Evolutionary conservation across 2,888 invertebrate species (phyloP).

Genomic region (Synanthedon vespiformis): DNA sequence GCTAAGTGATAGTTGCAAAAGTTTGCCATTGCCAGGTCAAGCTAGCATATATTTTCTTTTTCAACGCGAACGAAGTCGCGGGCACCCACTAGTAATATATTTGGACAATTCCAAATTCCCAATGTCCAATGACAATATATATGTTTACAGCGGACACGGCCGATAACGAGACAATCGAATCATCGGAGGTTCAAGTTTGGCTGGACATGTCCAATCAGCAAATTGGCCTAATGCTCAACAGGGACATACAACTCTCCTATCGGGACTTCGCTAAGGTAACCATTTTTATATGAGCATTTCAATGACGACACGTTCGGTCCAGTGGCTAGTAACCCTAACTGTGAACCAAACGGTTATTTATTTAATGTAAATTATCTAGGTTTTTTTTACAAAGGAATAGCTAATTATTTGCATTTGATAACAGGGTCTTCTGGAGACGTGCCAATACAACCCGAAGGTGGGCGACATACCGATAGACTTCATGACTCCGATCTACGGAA

Average conservation of each 20-base stretch:
- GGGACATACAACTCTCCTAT: slow-evolving; percentile 88
- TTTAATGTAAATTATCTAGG: no score
- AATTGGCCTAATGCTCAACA: slow-evolving; percentile 89
- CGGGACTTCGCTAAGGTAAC: slow-evolving; percentile 82
- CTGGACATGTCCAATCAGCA: slow-evolving; percentile 97
- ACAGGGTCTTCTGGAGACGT: slow-evolving; percentile 76
- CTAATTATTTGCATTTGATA: background rate
- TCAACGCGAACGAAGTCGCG: no score
- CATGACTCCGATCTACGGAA: slow-evolving; percentile 89
- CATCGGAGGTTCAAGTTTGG: slow-evolving; percentile 90
- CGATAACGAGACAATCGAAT: slow-evolving; percentile 87
- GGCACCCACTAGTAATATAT: no score
- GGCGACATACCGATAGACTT: slow-evolving; percentile 92
- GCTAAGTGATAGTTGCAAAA: no score
- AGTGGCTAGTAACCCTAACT: no score
- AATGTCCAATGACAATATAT: no score
- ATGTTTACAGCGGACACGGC: slow-evolving; percentile 73
- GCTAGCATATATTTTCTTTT: no score
- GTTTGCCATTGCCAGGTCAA: no score
- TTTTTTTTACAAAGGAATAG: no score
- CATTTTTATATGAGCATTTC: background rate
- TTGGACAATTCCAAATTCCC: no score
- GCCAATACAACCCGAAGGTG: slow-evolving; percentile 84
- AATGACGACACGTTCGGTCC: background rate
- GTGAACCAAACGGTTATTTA: no score